Evolutionary conservation across 1,140 invertebrate genomes (phyloP), one percentile per base, ranked within the genome.

Genomic region (Pseudoatta argentina): DNA sequence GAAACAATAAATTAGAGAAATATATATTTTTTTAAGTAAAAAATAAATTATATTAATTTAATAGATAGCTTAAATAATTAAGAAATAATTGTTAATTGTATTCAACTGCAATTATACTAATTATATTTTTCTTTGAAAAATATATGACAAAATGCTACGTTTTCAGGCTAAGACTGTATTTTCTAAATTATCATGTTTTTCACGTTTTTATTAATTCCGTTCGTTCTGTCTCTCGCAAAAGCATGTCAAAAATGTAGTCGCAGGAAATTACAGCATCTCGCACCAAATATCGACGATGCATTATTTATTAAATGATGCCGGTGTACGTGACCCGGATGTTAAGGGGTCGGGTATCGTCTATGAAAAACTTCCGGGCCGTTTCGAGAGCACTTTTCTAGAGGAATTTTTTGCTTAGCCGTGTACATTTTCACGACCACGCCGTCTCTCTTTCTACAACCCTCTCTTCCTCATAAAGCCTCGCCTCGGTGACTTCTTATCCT

Each of bases 401-500:
- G 79, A 75, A 83, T 59, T 83, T 83, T 83, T 73, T 73, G 79
- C 79, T 75, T 75, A 51, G 79, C 55, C 34, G 76, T 86, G 53
- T 86, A 86, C 39, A 67, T 86, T 81, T 63, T 67, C 76, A 81
- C 61, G 76, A 79, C 44, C 24, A 24, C 61, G 53, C 44, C 75
- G 24, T 81, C 63, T 81, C 44, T 86, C 51, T 79, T 34, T 85
- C 61, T 85, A 44, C 59, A 24, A 51, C 72, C 71, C 79, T 78
- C 61, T 53, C 18, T 61, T 64, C 44, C 66, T 83, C 57, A 64
- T 59, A 81, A 86, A 83, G 55, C 67, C 57, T 82, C 67, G 85
- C 55, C 77, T 86, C 64, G 85, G 53, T 83, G 85, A 51, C 76
- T 86, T 86, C 78, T 86, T 82, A 86, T 81, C 63, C 64, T 82